phyloP scores from a whole-genome alignment of 2,888 invertebrate genomes.

The Tachystola acroxantha region DNA sequence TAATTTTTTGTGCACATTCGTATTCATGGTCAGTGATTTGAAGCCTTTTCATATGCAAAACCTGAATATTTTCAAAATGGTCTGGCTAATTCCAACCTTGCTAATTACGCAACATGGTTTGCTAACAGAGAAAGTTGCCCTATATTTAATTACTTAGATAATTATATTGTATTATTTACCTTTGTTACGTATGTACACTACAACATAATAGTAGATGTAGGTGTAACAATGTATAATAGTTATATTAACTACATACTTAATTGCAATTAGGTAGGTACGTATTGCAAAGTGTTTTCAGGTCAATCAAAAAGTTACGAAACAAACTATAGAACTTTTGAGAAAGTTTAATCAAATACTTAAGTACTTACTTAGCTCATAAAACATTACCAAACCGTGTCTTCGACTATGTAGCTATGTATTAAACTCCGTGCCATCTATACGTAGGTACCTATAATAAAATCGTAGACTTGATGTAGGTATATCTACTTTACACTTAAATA shows the following conservation, averaged over 20 bases:
- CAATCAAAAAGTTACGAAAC: constrained; percentile 6
- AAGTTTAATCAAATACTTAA: constrained; percentile 3
- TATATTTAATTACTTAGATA: background rate
- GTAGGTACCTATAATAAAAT: too few species aligned
- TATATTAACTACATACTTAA: background rate
- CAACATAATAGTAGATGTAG: too few species aligned
- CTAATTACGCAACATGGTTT: constrained; percentile 4
- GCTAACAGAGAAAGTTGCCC: constrained; percentile 10
- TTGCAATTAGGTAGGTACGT: too few species aligned
- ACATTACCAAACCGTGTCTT: too few species aligned
- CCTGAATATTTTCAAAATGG: constrained; percentile 2
- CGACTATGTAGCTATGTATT: too few species aligned
- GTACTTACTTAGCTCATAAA: too few species aligned
- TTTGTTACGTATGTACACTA: too few species aligned
- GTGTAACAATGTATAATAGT: too few species aligned
- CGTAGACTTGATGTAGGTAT: too few species aligned
- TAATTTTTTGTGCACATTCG: background rate
- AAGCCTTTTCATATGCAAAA: background rate
- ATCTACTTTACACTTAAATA: too few species aligned
- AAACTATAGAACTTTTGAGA: constrained; percentile 1
- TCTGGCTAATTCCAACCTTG: constrained; percentile 8
- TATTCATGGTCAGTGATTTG: constrained; percentile 1
- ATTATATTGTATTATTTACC: too few species aligned
- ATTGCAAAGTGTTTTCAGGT: constrained; percentile 2
- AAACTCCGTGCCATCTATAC: too few species aligned